Percentiles rank a stretch among this genome's conserved stretches.
These are phyloP conservation scores for Drosophila anomelani DNA, from an alignment of 2,888 invertebrate genomes.

Conservation along the genomic window DNA sequence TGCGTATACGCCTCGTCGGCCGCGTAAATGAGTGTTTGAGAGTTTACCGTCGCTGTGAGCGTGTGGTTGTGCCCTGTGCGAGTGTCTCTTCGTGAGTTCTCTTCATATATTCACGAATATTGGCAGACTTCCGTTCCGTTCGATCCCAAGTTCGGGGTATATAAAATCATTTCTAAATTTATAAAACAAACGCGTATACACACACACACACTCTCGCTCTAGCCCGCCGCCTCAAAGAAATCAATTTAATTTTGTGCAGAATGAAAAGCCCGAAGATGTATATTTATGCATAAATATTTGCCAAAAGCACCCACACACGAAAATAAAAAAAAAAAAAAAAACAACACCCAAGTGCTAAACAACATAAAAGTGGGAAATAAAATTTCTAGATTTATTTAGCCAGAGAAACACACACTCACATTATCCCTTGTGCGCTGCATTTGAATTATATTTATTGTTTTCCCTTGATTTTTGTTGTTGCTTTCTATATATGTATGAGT, in stretches of 20 bases:
- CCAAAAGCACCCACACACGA: constrained; percentile 20
- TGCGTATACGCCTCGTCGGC: constrained; percentile 56
- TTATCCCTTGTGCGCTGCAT: constrained; percentile 21
- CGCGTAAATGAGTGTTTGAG: constrained; percentile 27
- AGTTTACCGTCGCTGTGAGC: constrained; percentile 16
- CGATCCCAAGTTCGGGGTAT: constrained; percentile 30
- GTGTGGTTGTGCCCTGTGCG: constrained; percentile 18
- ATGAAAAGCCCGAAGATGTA: constrained; percentile 32
- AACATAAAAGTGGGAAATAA: constrained; percentile 46
- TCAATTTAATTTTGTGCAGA: constrained; percentile 49
- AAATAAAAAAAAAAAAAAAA: neutral
- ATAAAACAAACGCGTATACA: constrained; percentile 55
- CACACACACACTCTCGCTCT: neutral
- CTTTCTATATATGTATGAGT: constrained; percentile 42
- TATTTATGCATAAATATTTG: constrained; percentile 40
- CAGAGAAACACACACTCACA: constrained; percentile 4
- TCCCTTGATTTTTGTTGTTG: constrained; percentile 22
- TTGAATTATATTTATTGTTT: constrained; percentile 45
- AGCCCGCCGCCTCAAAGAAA: constrained; percentile 31
- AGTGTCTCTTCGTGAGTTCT: constrained; percentile 37
- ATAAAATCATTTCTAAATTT: constrained; percentile 77
- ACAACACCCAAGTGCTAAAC: constrained; percentile 28
- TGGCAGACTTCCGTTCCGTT: constrained; percentile 59
- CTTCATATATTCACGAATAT: constrained; percentile 32
- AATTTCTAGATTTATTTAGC: constrained; percentile 38